Evolutionary conservation across 1,140 invertebrate genomes (phyloP).

Genomic region (Lineus longissimus): DNA sequence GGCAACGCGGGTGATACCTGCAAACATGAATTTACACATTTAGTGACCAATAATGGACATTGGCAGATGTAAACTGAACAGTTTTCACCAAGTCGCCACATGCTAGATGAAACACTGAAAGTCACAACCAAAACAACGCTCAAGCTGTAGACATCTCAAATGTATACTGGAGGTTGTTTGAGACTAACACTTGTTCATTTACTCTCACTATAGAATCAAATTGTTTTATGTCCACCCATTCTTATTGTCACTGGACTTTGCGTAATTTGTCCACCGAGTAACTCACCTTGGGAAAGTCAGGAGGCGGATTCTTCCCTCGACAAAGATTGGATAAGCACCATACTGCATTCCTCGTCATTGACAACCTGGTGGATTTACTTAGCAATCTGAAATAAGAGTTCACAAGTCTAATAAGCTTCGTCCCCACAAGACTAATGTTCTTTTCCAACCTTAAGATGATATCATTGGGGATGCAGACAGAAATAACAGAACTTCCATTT

Average conservation of each 20-base stretch:
- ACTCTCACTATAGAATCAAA: too few relatives aligned
- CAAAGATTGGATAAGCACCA: conserved; percentile 96
- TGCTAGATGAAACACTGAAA: background rate
- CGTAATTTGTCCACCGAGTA: background rate
- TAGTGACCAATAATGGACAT: background rate
- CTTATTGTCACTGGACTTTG: background rate
- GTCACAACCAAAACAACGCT: too few relatives aligned
- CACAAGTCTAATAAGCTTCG: too few relatives aligned
- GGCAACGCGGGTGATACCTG: conserved; percentile 71
- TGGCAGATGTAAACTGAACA: background rate
- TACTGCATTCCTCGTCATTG: conserved; percentile 95
- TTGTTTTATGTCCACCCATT: too few relatives aligned
- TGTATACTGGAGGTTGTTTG: too few relatives aligned
- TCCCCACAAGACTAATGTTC: too few relatives aligned
- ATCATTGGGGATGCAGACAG: background rate
- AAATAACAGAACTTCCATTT: too few relatives aligned
- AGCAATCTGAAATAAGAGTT: conserved; percentile 67
- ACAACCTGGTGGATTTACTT: conserved; percentile 74
- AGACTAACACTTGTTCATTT: too few relatives aligned
- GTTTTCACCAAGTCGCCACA: background rate
- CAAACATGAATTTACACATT: conserved; percentile 16
- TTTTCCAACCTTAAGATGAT: background rate
- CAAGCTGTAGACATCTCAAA: too few relatives aligned
- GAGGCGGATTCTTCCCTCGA: conserved; percentile 93
- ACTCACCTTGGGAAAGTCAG: conserved; percentile 81